Percentiles rank a stretch among this genome's conserved stretches.
Evolutionary conservation across 2,113 vertebrate species (phyloP).

Genomic region (Callospermophilus lateralis): DNA sequence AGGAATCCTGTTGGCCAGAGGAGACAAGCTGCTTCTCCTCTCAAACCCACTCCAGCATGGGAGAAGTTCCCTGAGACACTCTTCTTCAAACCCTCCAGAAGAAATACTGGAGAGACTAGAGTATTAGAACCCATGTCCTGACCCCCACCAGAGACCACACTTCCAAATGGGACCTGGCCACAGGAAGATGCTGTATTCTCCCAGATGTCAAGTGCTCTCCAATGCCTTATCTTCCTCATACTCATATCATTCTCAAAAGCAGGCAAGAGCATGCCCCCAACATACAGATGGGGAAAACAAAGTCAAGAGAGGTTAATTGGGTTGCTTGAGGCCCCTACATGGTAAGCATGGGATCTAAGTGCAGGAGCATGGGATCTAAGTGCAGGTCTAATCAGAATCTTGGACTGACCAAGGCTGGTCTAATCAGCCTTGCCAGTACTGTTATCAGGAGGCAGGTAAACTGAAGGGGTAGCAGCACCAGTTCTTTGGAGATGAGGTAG

Average conservation of each 20-base stretch:
- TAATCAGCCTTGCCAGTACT: neutral
- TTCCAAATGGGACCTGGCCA: neutral
- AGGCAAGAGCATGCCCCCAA: neutral
- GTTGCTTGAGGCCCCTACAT: neutral
- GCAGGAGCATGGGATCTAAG: neutral
- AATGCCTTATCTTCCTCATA: neutral
- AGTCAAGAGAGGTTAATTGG: neutral
- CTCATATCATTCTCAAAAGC: conserved; percentile 19
- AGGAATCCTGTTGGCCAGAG: too few species aligned
- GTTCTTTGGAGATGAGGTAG: neutral
- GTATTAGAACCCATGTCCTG: neutral
- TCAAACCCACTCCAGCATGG: neutral
- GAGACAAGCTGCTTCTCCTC: neutral
- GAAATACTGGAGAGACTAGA: neutral
- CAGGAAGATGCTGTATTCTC: neutral
- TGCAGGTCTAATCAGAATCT: neutral
- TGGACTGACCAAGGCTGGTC: neutral
- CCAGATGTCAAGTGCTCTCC: neutral
- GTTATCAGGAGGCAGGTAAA: neutral
- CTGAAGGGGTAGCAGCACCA: neutral
- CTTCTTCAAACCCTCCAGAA: neutral
- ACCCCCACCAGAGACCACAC: neutral
- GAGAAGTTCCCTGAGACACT: neutral
- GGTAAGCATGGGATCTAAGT: neutral
- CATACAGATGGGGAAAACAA: neutral